Base-by-base conservation (phyloP, 1,140 invertebrate species). In the Doryteuthis pealeii region DNA sequence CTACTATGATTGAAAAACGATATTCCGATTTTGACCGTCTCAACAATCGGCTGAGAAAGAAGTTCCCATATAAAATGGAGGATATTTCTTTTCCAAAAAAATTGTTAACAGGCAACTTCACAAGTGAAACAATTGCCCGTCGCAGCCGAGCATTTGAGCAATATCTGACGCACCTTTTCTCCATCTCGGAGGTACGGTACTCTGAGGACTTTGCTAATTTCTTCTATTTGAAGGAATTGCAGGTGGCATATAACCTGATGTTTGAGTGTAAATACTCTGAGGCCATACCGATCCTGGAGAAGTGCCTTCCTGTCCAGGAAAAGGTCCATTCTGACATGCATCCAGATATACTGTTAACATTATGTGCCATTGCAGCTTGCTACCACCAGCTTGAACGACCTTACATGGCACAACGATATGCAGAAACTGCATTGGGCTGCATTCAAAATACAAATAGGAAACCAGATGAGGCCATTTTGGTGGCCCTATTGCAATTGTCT, bases 11-110 rank as follows among this genome's bases (percentile, higher is more conserved):
- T 43, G 91, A 93, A 80, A 88, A 92, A 75, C 89, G 93, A 78
- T 94, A 94, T 80, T 93, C 93, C 10, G 92, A 94, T 80, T 94
- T 94, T 86, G 87, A 92, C 26, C 90, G 90, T 72, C 87, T 94
- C 4, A 93, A 92, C 84, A 89, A 90, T 78, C 85, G 88, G 4
- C 84, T 94, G 2, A 91, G 90, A 77, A 91, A 91, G 74, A 89
- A 90, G 66, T 90, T 90, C 87, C 91, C 92, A 6, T 66, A 87
- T 22, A 81, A 91, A 67, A 87, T 94, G 84, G 84, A 84, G 70
- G 86, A 84, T 58, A 84, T 93, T 8, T 86, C 89, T 71, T 94
- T 94, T 87, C 93, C 93, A 10, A 92, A 91, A 81, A 94, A 94
- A 88, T 88, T 91, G 74, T 81, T 94, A 14, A 86, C 93, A 68